Conservation (phyloP, 2,113 vertebrate species). For the Osmerus mordax region DNA sequence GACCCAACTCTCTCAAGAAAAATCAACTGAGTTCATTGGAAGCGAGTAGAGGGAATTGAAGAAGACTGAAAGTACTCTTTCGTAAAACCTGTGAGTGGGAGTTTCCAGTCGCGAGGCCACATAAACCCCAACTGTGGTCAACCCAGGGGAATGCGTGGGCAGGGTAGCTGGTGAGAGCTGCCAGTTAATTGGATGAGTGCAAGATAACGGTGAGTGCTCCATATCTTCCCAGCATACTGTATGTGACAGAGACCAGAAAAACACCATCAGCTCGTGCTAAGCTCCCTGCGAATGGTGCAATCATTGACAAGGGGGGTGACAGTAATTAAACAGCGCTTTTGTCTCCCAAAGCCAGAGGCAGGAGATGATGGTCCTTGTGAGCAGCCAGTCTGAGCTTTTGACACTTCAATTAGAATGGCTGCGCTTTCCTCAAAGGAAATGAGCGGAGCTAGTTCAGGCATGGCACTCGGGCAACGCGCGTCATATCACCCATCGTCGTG, state of each 20-base stretch:
- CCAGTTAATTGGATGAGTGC: not conserved
- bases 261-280: constrained; percentile 47
- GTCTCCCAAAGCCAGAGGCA: constrained; percentile 56
- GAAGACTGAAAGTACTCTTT: not conserved
- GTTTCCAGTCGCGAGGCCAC: not conserved
- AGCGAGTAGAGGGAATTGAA: not conserved
- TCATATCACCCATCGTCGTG: too few species aligned
- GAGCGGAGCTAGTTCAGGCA: too few species aligned
- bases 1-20: not conserved
- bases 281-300: constrained; percentile 58
- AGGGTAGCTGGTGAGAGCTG: not conserved
- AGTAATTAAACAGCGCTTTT: constrained; percentile 63
- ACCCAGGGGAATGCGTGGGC: not conserved
- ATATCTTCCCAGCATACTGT: constrained; percentile 23
- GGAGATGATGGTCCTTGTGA: constrained; percentile 36
- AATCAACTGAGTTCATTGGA: not conserved
- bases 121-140: not conserved
- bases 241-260: constrained; percentile 19
- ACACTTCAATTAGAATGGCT: not conserved
- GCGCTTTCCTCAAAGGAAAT: too few species aligned
- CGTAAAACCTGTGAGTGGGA: not conserved
- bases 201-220: not conserved
- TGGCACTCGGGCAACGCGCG: too few species aligned
- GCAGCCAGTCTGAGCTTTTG: not conserved
- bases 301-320: constrained; percentile 39